phyloP scores from a whole-genome alignment of 2,888 invertebrate species.

The Torymus tubicola region DNA sequence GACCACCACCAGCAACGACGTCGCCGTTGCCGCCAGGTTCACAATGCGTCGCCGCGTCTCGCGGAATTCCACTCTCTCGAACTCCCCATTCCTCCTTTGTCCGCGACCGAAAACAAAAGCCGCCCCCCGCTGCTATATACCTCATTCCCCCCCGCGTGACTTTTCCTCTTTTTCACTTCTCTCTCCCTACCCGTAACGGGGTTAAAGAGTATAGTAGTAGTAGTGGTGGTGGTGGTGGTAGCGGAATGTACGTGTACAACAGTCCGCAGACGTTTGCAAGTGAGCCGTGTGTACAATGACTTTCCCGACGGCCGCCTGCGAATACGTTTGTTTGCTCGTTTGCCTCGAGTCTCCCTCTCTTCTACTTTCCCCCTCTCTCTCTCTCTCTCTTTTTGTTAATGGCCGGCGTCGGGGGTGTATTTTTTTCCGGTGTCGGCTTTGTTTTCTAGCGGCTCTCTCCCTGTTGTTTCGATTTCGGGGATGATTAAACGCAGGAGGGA shows the following conservation, averaged over 20 bases:
- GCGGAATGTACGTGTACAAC: not conserved
- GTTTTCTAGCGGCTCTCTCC: not conserved
- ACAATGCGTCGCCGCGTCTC: conserved; percentile 45
- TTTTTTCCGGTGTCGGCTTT: conserved; percentile 9
- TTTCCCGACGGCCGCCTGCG: not conserved
- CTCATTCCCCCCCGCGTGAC: not conserved
- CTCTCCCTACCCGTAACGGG: conserved; percentile 22
- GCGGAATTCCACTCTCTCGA: conserved; percentile 37
- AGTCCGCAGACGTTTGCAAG: conserved; percentile 24
- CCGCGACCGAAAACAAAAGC: conserved; percentile 51
- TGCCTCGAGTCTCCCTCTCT: not conserved
- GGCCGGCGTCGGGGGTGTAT: not conserved
- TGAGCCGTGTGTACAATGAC: conserved; percentile 17
- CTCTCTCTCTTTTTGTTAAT: not conserved
- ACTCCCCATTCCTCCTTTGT: conserved; percentile 39
- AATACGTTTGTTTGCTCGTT: conserved; percentile 3
- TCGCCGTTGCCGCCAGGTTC: not conserved
- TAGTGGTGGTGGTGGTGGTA: too few relatives aligned
- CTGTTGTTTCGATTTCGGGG: not conserved
- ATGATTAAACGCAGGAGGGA: conserved; percentile 22
- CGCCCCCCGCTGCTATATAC: not conserved
- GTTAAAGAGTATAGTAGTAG: conserved; percentile 49
- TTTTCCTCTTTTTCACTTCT: not conserved
- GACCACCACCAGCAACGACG: not conserved
- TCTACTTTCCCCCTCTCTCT: not conserved